These are phyloP conservation scores for Lumbricus terrestris DNA, from an alignment of 2,888 invertebrate genomes.

Conservation along the genomic window DNA sequence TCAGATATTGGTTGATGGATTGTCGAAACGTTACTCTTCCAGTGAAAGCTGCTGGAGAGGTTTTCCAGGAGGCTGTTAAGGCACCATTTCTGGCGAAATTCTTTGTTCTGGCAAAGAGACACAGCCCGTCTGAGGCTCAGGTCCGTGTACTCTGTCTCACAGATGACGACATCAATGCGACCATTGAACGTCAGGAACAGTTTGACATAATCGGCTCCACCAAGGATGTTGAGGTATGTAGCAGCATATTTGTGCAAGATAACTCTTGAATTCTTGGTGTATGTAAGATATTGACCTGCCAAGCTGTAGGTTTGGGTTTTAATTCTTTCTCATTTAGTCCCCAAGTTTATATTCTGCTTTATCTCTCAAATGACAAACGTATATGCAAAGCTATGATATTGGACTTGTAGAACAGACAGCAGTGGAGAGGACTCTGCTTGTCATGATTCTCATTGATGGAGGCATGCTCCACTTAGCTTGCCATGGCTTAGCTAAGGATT, in stretches of 20 bases:
- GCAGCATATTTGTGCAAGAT: not conserved
- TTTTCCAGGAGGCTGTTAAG: conserved; percentile 95
- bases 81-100: conserved; percentile 99
- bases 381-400: not conserved
- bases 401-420: not conserved
- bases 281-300: not conserved
- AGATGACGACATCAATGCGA: conserved; percentile 98
- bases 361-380: not conserved
- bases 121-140: conserved; percentile 57
- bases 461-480: not conserved
- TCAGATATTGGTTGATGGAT: conserved; percentile 97
- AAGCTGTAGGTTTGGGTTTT: not conserved
- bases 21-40: conserved; percentile 92
- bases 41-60: conserved; percentile 97
- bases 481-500: not conserved
- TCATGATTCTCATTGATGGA: not conserved
- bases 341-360: too few relatives aligned
- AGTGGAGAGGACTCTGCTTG: not conserved
- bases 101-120: conserved; percentile 94
- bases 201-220: conserved; percentile 97
- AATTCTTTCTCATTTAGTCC: not conserved
- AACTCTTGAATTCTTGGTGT: not conserved
- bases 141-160: conserved; percentile 98
- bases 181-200: conserved; percentile 74
- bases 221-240: conserved; percentile 86